A percentile compares a stretch with the other conserved stretches of the same genome.
Evolutionary conservation across 2,888 invertebrate species (phyloP).

Genomic region (Hydraecia micacea): DNA sequence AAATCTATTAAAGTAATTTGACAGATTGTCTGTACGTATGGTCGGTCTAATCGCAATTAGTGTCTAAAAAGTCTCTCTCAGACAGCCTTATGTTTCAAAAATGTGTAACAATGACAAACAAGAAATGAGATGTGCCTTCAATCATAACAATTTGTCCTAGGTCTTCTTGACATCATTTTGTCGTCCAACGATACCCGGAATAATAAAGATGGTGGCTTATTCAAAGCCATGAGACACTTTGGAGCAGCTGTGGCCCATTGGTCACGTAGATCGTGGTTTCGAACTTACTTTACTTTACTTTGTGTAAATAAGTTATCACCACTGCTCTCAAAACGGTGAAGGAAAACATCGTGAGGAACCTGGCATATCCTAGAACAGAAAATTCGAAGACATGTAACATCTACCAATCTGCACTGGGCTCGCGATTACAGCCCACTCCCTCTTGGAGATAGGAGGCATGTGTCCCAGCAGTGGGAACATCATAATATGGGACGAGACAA

Average conservation of each 20-base stretch:
- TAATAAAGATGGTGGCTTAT: background rate
- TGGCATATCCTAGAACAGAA: too few species aligned
- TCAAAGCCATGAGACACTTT: background rate
- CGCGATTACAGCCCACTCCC: too few species aligned
- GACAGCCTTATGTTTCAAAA: background rate
- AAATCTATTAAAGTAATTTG: too few species aligned
- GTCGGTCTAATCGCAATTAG: background rate
- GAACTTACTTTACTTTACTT: too few species aligned
- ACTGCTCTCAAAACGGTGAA: too few species aligned
- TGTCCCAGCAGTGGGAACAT: background rate
- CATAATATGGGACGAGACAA: background rate
- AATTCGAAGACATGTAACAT: too few species aligned
- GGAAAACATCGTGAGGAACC: too few species aligned
- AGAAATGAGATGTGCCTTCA: background rate
- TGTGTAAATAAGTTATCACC: too few species aligned
- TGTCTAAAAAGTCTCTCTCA: background rate
- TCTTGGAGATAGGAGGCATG: background rate
- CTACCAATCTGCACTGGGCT: too few species aligned
- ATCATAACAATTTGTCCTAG: background rate
- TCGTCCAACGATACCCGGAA: background rate
- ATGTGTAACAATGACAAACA: background rate
- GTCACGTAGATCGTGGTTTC: too few species aligned
- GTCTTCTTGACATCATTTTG: background rate
- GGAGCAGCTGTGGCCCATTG: too few species aligned
- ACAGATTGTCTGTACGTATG: too few species aligned